Percentiles rank a stretch among this genome's conserved stretches.
These are phyloP conservation scores for Synergus umbraculus DNA, from an alignment of 2,888 invertebrate genomes.

Conservation along the genomic window DNA sequence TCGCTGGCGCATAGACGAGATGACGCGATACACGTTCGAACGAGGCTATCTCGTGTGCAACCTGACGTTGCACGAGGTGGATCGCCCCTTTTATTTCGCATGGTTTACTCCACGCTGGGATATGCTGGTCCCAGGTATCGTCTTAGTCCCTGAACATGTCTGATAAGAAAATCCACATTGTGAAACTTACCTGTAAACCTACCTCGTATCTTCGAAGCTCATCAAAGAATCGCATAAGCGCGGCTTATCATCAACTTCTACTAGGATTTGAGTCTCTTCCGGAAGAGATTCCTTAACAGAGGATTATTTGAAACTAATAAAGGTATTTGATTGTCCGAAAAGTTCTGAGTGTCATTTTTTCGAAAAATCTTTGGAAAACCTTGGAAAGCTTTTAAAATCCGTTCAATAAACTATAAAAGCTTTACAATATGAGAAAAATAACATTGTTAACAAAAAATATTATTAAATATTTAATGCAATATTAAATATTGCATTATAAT, in stretches of 20 bases:
- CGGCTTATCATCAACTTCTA: conserved; percentile 53
- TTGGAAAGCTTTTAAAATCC: too few relatives aligned
- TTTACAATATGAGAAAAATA: too few relatives aligned
- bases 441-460: too few relatives aligned
- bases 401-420: too few relatives aligned
- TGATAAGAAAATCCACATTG: conserved; percentile 55
- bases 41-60: conserved; percentile 62
- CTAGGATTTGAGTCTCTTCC: conserved; percentile 2
- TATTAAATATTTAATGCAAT: too few relatives aligned
- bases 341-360: too few relatives aligned
- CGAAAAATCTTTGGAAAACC: too few relatives aligned
- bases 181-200: conserved; percentile 48
- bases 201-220: conserved; percentile 47
- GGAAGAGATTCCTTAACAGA: neutral
- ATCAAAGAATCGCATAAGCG: conserved; percentile 49
- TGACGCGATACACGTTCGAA: conserved; percentile 63
- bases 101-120: conserved; percentile 38
- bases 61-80: conserved; percentile 53
- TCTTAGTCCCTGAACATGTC: conserved; percentile 47
- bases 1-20: conserved; percentile 62
- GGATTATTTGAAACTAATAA: neutral
- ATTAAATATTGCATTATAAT: too few relatives aligned
- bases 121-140: conserved; percentile 54
- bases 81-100: conserved; percentile 50
- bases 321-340: too few relatives aligned